Percentiles rank a stretch among this genome's conserved stretches.
These are phyloP conservation scores for chimpanzee (Pan troglodytes) DNA, from an alignment of 2,113 vertebrate genomes.

Conservation along the genomic window DNA sequence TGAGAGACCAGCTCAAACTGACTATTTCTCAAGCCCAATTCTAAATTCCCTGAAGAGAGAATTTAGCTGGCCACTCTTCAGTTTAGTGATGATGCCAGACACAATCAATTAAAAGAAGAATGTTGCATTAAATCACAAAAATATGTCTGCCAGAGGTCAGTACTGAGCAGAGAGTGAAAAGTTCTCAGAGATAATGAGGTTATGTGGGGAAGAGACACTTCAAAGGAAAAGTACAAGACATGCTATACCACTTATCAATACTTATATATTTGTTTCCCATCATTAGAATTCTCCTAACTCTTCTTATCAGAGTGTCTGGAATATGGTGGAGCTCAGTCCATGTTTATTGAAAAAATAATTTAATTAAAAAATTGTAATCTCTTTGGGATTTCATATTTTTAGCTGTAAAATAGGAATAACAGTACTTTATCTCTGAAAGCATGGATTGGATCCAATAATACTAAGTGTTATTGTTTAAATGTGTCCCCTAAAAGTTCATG, in stretches of 20 bases:
- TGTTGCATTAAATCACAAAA: neutral
- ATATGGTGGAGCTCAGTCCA: neutral
- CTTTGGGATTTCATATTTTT: neutral
- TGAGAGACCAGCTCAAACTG: neutral
- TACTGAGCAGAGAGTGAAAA: neutral
- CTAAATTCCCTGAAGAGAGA: neutral
- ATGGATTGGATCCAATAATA: neutral
- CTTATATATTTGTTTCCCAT: neutral
- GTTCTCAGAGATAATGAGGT: constrained; percentile 8
- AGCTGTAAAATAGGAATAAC: neutral
- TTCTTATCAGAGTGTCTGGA: neutral
- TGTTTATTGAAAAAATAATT: neutral
- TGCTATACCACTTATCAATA: neutral
- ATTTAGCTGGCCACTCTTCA: neutral
- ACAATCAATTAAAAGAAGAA: constrained; percentile 12
- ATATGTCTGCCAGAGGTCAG: neutral
- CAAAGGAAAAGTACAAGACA: neutral
- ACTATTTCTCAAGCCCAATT: constrained; percentile 11
- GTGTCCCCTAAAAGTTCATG: neutral
- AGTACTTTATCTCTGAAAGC: neutral
- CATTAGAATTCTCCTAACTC: neutral
- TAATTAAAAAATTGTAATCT: neutral
- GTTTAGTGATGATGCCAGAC: neutral
- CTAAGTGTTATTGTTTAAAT: neutral
- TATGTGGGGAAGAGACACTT: neutral